A percentile compares a stretch with the other conserved stretches of the same genome.
phyloP scores from a whole-genome alignment of 2,113 vertebrate genomes.

The Rhagologus leucostigma region DNA sequence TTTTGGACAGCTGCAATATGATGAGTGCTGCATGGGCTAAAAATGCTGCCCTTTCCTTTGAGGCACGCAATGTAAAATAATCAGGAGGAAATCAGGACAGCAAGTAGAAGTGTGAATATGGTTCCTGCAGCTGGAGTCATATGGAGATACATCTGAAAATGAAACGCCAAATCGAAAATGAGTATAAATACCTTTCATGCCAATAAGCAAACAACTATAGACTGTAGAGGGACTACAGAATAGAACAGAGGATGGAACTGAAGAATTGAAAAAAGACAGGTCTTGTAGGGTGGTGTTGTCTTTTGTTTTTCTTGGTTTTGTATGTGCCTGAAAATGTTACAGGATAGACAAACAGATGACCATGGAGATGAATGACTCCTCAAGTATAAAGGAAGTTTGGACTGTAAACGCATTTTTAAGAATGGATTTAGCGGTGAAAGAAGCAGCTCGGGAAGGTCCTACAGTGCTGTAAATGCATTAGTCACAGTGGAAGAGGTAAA shows the following conservation, averaged over 20 bases:
- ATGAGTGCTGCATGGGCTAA: conserved; percentile 10
- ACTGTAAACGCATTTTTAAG: conserved; percentile 36
- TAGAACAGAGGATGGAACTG: not conserved
- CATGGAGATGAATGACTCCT: not conserved
- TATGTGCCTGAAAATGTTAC: not conserved
- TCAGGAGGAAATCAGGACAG: conserved; percentile 36
- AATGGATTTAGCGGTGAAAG: conserved; percentile 62
- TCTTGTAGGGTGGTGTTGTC: not conserved
- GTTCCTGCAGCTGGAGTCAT: not conserved
- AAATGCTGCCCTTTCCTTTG: conserved; percentile 37
- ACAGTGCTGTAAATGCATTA: conserved; percentile 69
- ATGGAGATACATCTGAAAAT: not conserved
- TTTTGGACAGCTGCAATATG: conserved; percentile 46
- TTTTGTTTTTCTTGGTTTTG: not conserved
- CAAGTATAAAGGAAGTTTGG: conserved; percentile 37
- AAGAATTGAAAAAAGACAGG: not conserved
- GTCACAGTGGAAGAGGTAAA: conserved; percentile 67
- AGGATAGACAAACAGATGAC: not conserved
- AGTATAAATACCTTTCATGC: not conserved
- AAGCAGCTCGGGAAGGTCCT: conserved; percentile 57
- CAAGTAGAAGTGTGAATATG: not conserved
- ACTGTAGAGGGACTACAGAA: not conserved
- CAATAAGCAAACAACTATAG: not conserved
- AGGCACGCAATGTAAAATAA: conserved; percentile 9
- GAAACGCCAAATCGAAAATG: not conserved